Percentiles rank a stretch among this genome's conserved stretches.
phyloP scores from a whole-genome alignment of 2,113 vertebrate species.

The Xenotilapia flavipinnis region DNA sequence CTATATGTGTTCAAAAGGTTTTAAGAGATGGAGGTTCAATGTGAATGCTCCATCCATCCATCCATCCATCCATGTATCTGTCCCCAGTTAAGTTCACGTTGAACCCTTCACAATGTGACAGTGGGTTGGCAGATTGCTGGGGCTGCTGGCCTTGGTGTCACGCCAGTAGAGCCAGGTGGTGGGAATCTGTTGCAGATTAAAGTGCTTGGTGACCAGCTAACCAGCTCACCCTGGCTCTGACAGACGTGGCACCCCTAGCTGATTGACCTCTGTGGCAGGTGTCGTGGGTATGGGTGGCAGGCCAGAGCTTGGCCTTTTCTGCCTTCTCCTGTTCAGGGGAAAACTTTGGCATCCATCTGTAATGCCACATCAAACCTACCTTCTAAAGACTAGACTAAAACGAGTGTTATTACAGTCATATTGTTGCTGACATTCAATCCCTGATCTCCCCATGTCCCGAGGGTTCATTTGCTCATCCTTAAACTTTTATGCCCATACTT shows the following conservation, averaged over 20 bases:
- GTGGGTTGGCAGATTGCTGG: conserved; percentile 42
- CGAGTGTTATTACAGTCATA: neutral
- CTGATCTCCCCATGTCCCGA: neutral
- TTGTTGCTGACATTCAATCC: neutral
- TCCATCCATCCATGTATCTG: neutral
- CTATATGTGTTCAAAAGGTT: neutral
- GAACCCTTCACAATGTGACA: conserved; percentile 10
- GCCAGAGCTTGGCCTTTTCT: conserved; percentile 12
- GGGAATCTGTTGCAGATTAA: conserved; percentile 66
- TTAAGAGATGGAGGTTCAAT: neutral
- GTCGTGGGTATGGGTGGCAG: conserved; percentile 8
- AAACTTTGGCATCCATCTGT: neutral
- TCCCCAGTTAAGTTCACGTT: neutral
- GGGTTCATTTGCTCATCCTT: neutral
- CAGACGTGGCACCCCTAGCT: conserved; percentile 41
- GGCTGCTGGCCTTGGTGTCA: conserved; percentile 24
- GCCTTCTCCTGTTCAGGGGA: neutral
- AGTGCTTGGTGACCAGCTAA: conserved; percentile 49
- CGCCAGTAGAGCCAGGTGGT: conserved; percentile 65
- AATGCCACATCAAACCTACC: neutral
- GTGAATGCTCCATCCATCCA: neutral
- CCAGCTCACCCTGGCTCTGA: conserved; percentile 24
- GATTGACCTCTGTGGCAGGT: conserved; percentile 38
- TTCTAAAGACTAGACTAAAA: neutral
- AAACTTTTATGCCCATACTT: neutral